These are phyloP conservation scores for Urocitellus parryii DNA, from an alignment of 2,113 vertebrate genomes.

Conservation along the genomic window DNA sequence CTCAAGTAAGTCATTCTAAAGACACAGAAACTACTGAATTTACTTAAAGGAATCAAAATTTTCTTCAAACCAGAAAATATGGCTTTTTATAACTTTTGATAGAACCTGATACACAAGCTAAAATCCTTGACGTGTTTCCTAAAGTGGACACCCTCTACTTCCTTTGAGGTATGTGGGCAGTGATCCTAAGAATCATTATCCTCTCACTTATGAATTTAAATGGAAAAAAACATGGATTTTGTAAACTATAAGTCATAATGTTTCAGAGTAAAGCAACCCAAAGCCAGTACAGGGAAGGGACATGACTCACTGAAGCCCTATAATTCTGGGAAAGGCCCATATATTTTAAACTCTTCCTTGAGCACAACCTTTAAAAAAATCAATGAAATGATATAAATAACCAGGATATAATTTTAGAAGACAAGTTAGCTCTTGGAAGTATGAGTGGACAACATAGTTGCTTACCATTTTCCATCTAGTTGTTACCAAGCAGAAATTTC, in stretches of 20 bases:
- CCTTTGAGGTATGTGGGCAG: neutral
- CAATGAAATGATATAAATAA: constrained; percentile 58
- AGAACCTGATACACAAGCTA: neutral
- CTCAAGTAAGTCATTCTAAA: neutral
- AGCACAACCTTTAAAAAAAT: constrained; percentile 47
- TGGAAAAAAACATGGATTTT: constrained; percentile 56
- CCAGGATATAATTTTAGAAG: neutral
- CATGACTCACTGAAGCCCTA: constrained; percentile 58
- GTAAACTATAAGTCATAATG: constrained; percentile 70
- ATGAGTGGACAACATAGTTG: neutral
- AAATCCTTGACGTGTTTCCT: neutral
- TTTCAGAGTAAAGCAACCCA: constrained; percentile 41
- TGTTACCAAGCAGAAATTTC: neutral
- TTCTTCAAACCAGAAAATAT: neutral
- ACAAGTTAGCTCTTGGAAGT: neutral
- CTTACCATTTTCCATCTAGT: neutral
- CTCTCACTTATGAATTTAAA: constrained; percentile 42
- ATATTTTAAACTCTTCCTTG: constrained; percentile 61
- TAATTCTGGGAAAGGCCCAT: constrained; percentile 59
- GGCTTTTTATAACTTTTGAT: neutral
- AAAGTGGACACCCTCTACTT: constrained; percentile 1
- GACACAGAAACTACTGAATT: neutral
- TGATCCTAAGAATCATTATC: constrained; percentile 13
- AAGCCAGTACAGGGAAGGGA: neutral
- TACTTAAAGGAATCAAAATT: neutral